A percentile compares a stretch with the other conserved stretches of the same genome.
Conservation (phyloP, 2,113 vertebrate species). For the Elachura formosa region DNA sequence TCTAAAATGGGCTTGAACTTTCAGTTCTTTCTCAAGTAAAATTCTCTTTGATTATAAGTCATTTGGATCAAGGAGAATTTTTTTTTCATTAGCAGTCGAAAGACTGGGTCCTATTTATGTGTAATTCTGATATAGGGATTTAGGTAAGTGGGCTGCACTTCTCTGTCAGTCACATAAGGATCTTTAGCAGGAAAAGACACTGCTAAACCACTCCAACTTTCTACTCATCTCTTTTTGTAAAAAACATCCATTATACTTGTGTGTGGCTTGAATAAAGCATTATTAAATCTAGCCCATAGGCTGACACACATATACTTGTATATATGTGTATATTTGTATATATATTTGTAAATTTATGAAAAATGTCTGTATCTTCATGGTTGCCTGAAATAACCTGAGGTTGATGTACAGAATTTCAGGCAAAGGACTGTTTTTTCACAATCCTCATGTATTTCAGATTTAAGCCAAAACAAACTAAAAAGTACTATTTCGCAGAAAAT, state of each 20-base stretch:
- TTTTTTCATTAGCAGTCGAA: neutral
- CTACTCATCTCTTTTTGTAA: neutral
- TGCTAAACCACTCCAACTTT: neutral
- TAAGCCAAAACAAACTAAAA: neutral
- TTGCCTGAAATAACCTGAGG: constrained; percentile 36
- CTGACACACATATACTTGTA: neutral
- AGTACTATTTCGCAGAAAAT: neutral
- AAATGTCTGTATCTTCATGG: constrained; percentile 13
- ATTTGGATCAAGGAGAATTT: neutral
- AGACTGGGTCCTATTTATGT: neutral
- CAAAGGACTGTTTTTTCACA: constrained; percentile 20
- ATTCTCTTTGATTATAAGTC: neutral
- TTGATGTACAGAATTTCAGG: constrained; percentile 37
- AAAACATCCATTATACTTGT: neutral
- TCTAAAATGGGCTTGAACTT: neutral
- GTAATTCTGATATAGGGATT: neutral
- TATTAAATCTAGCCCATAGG: neutral
- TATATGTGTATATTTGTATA: constrained; percentile 44
- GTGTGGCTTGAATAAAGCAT: neutral
- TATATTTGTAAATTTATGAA: constrained; percentile 60
- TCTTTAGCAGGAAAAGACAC: neutral
- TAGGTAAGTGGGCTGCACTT: neutral
- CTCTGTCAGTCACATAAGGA: neutral
- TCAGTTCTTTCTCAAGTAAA: neutral
- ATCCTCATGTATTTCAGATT: neutral